Conservation (phyloP, 1,140 invertebrate genomes). For the Zaprionus gabonicus region DNA sequence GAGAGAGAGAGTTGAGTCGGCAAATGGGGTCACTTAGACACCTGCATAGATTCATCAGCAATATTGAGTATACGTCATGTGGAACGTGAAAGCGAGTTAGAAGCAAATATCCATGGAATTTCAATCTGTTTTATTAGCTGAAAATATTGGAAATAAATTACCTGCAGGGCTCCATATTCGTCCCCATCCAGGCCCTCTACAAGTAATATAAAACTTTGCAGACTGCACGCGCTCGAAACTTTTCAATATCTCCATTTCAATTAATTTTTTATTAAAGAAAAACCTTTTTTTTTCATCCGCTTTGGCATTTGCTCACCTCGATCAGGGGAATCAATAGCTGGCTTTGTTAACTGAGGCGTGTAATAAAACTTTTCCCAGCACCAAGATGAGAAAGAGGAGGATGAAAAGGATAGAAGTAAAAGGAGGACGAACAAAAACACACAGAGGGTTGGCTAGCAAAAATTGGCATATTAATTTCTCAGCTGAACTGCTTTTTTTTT, state of each 20-base stretch:
- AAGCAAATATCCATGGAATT: not conserved
- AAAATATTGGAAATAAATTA: constrained; percentile 33
- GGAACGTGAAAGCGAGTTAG: not conserved
- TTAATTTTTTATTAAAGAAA: constrained; percentile 71
- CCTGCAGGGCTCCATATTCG: not conserved
- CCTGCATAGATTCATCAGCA: not conserved
- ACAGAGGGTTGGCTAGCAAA: constrained; percentile 32
- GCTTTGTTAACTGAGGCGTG: constrained; percentile 68
- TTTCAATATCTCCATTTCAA: constrained; percentile 63
- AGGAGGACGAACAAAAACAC: constrained; percentile 11
- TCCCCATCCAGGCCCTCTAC: not conserved
- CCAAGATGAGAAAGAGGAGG: not conserved
- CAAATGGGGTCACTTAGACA: constrained; percentile 10
- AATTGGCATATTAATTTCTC: constrained; percentile 67
- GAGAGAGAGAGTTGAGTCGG: not conserved
- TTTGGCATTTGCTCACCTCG: constrained; percentile 31
- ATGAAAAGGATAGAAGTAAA: not conserved
- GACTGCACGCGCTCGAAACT: constrained; percentile 36
- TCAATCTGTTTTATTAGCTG: not conserved
- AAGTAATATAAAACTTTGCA: constrained; percentile 59
- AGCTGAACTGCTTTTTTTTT: constrained; percentile 6
- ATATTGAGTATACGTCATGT: not conserved
- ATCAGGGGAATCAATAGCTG: constrained; percentile 63
- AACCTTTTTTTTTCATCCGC: constrained; percentile 25
- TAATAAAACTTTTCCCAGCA: constrained; percentile 62